Evolutionary conservation across 2,888 invertebrate species (phyloP).

Genomic region (Phortica okadai): DNA sequence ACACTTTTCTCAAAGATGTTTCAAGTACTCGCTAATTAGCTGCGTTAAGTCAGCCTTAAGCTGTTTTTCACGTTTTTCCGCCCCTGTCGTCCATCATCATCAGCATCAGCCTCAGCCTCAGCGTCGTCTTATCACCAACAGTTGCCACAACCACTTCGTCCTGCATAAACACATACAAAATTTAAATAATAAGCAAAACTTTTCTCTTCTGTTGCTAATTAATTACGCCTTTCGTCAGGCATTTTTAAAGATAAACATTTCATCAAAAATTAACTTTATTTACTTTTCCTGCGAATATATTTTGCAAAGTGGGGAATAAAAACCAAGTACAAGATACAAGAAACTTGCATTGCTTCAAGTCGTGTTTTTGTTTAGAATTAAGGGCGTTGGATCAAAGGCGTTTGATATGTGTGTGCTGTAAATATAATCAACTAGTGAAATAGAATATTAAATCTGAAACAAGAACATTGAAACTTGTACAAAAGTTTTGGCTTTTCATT

Average conservation of each 20-base stretch:
- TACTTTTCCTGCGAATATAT: slow-evolving; percentile 22
- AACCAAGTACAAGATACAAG: too few species aligned
- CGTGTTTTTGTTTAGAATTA: slow-evolving; percentile 37
- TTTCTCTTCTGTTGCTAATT: slow-evolving; percentile 56
- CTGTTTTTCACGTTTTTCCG: slow-evolving; percentile 42
- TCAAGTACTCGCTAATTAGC: slow-evolving; percentile 60
- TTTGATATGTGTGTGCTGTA: too few species aligned
- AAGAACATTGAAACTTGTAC: not conserved
- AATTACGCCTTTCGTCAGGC: slow-evolving; percentile 62
- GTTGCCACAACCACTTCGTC: slow-evolving; percentile 1
- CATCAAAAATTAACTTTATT: slow-evolving; percentile 59
- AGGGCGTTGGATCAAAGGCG: slow-evolving; percentile 39
- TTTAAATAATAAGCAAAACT: slow-evolving; percentile 38
- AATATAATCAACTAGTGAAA: not conserved
- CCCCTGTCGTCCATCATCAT: not conserved
- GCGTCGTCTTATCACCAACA: too few species aligned
- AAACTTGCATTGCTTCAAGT: not conserved
- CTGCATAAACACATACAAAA: not conserved
- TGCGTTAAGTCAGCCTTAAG: slow-evolving; percentile 55
- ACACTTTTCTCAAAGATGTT: slow-evolving; percentile 30
- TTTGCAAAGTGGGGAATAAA: slow-evolving; percentile 9
- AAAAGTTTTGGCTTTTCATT: too few species aligned
- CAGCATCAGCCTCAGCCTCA: too few species aligned
- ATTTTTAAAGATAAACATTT: slow-evolving; percentile 66
- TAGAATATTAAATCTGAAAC: not conserved